Base-by-base conservation (phyloP, 2,888 invertebrate species). In the Apamea anceps region DNA sequence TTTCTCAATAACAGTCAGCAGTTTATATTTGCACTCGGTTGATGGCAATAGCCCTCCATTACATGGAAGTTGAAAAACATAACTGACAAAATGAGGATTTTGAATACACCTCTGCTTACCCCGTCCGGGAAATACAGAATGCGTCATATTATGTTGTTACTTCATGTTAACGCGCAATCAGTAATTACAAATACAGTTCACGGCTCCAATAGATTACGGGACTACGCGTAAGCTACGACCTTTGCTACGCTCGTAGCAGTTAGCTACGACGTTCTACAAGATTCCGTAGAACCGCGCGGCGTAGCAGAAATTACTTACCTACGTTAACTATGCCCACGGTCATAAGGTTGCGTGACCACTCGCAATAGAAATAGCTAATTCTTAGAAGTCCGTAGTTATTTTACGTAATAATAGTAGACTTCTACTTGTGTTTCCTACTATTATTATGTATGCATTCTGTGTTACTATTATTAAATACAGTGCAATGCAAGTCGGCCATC, bases 181-280 rank as follows among this genome's bases (percentile, higher is more conserved):
- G 1, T 18, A 28, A 28, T 18, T 18, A 21, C 13, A 21, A 32
- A 51, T 32, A 80, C 12, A 62, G 4, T 73, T 74, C 37, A 42
- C 21, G 15, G 6, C n/a, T 45, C 5, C 12, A 13, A 54, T 60
- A 60, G 5, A 42, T 0, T 13, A 57, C 45, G 7, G 51, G 57
- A 65, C 54, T 25, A 72, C 42, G 7, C 78, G 71, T 79, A 70
- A 65, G 28, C 80, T 87, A 85, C 75, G 80, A 66, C 42, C 62
- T 72, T 68, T 75, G 63, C 87, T 85, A 85, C 85, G 77, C 7
- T 67, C 80, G 87, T 85, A 85, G 77, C 70, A 5, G 10, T 8
- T 48, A 6, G 80, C 81, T 85, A 85, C 80, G 68, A 28, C 32
- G 25, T 60, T 54, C 62, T 77, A 77, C 63, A 73, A 63, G 77